Conservation (phyloP, 2,113 vertebrate species). For the Thinocorus orbignyianus region DNA sequence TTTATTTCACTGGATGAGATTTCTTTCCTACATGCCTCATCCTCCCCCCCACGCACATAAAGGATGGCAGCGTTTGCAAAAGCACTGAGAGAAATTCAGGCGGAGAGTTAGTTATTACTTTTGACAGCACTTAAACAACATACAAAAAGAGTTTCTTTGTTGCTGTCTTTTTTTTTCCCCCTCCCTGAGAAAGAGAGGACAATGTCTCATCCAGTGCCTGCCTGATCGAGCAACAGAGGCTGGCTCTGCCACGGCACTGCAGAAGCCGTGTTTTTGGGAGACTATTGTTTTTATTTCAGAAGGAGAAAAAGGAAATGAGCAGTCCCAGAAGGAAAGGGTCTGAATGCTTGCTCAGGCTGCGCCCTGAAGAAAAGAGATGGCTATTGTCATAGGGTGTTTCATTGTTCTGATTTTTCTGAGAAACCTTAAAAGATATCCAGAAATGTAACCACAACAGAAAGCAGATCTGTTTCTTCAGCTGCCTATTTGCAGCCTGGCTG, state of each 20-base stretch:
- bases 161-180: neutral
- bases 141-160: neutral
- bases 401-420: slow-evolving; percentile 27
- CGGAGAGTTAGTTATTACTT: neutral
- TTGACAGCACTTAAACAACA: neutral
- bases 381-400: neutral
- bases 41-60: neutral
- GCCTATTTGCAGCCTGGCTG: neutral
- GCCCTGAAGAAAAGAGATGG: neutral
- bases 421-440: slow-evolving; percentile 21
- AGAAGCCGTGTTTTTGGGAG: neutral
- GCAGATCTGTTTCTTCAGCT: neutral
- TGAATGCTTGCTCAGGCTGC: neutral
- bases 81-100: neutral
- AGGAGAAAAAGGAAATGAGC: neutral
- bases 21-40: neutral
- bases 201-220: neutral
- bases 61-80: neutral
- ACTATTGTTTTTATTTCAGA: slow-evolving; percentile 3
- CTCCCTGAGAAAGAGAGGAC: neutral
- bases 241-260: neutral
- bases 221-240: neutral
- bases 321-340: slow-evolving; percentile 37
- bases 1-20: neutral
- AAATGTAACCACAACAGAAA: neutral